A percentile compares a stretch with the other conserved stretches of the same genome.
phyloP scores from a whole-genome alignment of 1,140 invertebrate species.

The Drosophila kepulauana region DNA sequence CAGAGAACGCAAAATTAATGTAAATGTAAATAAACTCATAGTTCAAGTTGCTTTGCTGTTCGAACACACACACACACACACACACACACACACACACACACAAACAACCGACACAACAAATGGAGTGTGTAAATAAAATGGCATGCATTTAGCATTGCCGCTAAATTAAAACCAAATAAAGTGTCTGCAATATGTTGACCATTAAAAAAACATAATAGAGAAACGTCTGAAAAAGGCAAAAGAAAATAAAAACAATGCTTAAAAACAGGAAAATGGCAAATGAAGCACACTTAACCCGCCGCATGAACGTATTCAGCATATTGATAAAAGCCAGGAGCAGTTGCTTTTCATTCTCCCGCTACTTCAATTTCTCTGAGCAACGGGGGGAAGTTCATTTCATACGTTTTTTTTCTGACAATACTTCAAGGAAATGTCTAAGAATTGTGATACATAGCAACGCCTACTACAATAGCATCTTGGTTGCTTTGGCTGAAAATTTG shows the following conservation, averaged over 20 bases:
- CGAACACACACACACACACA: no score
- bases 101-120: constrained; percentile 34
- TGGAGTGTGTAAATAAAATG: constrained; percentile 59
- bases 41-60: constrained; percentile 39
- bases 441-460: no score
- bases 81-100: no score
- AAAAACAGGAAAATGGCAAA: constrained; percentile 19
- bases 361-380: not conserved
- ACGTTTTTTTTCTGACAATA: not conserved
- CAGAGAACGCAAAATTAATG: constrained; percentile 49
- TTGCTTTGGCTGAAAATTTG: no score
- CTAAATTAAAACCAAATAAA: constrained; percentile 66
- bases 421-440: no score
- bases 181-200: constrained; percentile 47
- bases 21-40: constrained; percentile 66
- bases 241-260: not conserved
- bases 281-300: not conserved
- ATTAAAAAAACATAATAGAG: constrained; percentile 39
- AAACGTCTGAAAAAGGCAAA: constrained; percentile 6
- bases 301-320: constrained; percentile 16
- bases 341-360: not conserved
- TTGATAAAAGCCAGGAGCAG: constrained; percentile 29
- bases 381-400: not conserved
- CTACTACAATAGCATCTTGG: no score
- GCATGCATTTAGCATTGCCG: constrained; percentile 52